These are phyloP conservation scores for Dioctria linearis DNA, from an alignment of 2,888 invertebrate species.

Conservation along the genomic window DNA sequence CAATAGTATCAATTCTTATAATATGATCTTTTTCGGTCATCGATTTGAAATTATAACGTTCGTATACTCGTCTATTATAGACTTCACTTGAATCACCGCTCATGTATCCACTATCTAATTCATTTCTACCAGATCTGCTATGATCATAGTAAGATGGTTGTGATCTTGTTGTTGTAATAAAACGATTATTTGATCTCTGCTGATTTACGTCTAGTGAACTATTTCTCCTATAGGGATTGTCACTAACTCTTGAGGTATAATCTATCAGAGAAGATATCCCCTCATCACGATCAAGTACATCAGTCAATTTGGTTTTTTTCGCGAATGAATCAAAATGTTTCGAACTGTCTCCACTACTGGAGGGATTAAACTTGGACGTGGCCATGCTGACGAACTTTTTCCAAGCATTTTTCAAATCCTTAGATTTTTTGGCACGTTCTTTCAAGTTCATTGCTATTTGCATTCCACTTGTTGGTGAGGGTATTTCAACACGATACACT, in stretches of 20 bases:
- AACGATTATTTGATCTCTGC: background rate
- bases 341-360: background rate
- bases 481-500: slow-evolving; percentile 70
- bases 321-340: slow-evolving; percentile 52
- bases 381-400: slow-evolving; percentile 70
- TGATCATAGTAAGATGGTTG: slow-evolving; percentile 42
- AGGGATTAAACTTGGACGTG: slow-evolving; percentile 67
- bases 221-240: slow-evolving; percentile 62
- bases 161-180: slow-evolving; percentile 24
- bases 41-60: slow-evolving; percentile 69
- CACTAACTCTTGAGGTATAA: slow-evolving; percentile 62
- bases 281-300: slow-evolving; percentile 63
- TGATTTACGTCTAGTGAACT: slow-evolving; percentile 43
- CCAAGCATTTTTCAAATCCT: slow-evolving; percentile 71
- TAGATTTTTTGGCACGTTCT: slow-evolving; percentile 70
- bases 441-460: slow-evolving; percentile 70
- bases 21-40: slow-evolving; percentile 65
- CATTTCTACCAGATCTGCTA: slow-evolving; percentile 64
- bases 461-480: slow-evolving; percentile 69
- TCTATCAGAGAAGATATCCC: slow-evolving; percentile 68
- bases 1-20: slow-evolving; percentile 68
- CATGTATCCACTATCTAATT: slow-evolving; percentile 87
- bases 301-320: slow-evolving; percentile 52
- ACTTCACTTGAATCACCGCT: slow-evolving; percentile 85
- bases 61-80: slow-evolving; percentile 72